A percentile compares a stretch with the other conserved stretches of the same genome.
These are phyloP conservation scores for Diadromus collaris DNA, from an alignment of 2,888 invertebrate species.

Conservation along the genomic window DNA sequence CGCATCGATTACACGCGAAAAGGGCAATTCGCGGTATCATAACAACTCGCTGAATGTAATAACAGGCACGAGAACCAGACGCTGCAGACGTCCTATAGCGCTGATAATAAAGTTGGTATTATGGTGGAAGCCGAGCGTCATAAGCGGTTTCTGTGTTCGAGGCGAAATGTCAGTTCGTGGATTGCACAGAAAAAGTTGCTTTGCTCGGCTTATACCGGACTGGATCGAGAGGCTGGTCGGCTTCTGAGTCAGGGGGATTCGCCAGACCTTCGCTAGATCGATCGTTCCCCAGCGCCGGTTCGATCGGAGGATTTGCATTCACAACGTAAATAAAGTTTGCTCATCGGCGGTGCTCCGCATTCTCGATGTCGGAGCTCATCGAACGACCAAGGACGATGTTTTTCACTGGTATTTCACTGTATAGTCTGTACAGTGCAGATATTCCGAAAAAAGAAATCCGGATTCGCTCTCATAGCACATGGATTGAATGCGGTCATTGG, in stretches of 20 bases:
- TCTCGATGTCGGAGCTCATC: background rate
- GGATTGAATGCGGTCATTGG: no score
- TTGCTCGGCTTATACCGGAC: conserved; percentile 3
- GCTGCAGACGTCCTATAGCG: background rate
- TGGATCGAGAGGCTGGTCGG: conserved; percentile 15
- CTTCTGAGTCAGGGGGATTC: conserved; percentile 37
- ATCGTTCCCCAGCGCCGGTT: conserved; percentile 39
- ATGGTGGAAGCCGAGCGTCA: background rate
- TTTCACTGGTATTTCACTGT: background rate
- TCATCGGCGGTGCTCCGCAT: conserved; percentile 24
- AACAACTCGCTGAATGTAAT: background rate
- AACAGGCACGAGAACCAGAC: background rate
- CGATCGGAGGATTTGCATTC: conserved; percentile 66
- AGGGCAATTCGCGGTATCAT: background rate
- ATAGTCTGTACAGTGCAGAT: background rate
- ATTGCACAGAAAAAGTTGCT: conserved; percentile 12
- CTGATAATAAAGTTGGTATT: conserved; percentile 1
- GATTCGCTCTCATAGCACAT: no score
- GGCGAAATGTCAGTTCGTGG: conserved; percentile 28
- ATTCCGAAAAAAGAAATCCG: background rate
- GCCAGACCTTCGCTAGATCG: conserved; percentile 65
- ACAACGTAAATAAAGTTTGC: conserved; percentile 65
- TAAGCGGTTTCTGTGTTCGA: background rate
- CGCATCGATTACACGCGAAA: background rate
- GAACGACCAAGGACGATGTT: background rate